Base-by-base conservation (phyloP, 2,113 vertebrate genomes). In the Campylomormyrus tamandua region DNA sequence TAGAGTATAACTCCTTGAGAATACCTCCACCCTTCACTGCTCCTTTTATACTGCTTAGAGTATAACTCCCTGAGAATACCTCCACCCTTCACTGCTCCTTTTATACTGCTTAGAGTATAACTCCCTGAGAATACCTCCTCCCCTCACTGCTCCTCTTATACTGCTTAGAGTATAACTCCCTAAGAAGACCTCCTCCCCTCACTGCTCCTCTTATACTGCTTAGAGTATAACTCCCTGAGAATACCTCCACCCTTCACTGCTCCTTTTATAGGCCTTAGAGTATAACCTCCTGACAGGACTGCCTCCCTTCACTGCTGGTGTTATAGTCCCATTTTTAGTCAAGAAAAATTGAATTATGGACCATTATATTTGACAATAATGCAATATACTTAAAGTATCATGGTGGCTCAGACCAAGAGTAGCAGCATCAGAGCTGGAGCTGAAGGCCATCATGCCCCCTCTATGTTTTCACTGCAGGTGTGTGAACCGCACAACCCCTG, bases 401-500 rank as follows among this genome's bases (percentile, higher is more conserved):
- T 66, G 70, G 39, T 89, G 21, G 17, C 62, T 90, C 31, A 15
- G 74, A 58, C 52, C 10, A 39, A 70, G 62, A 45, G 80, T 4
- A 5, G 27, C 53, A 11, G 27, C 53, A 66, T 17, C 45, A 83
- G 8, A 86, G 21, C 21, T 39, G 46, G 50, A 48, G 21, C 48
- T 83, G 10, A 9, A n/a, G 4, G 17, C 15, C 13, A 39, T 88
- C 35, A 53, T 89, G 17, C 3, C 0, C 21, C 50, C 58, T 90
- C 48, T 15, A 21, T 42, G 74, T 80, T 42, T 46, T 80, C 66
- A 48, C 58, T 94, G 0, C 66, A 99, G 98, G 96, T 97, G 87
- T 99, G 98, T 92, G 98, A 98, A 90, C 98, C 98, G 0, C 96
- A 98, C 89, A 99, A 99, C 88, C 98, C 98, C 0, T 99, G 98